Base-by-base conservation (phyloP, 2,113 vertebrate genomes). In the Gallinago paraguaiae region DNA sequence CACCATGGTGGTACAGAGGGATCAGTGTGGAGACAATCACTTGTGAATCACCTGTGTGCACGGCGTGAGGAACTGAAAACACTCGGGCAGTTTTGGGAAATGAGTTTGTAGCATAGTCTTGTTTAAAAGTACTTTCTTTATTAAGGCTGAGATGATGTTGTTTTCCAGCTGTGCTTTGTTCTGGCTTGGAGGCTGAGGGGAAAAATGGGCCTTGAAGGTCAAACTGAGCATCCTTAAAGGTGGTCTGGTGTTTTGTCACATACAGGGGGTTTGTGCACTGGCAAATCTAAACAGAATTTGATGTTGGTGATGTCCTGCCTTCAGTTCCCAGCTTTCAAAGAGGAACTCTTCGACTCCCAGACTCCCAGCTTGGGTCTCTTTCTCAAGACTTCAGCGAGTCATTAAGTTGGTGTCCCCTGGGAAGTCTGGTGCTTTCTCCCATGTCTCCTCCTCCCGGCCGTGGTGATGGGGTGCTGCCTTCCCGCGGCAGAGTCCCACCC, bases 361-460 rank as follows among this genome's bases (percentile, higher is more conserved):
- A 13, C 43, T 50, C 31, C 28, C 18, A 19, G 57, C 69, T 67
- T 45, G 35, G n/a, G 1, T 30, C 33, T 24, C 12, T 50, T 37
- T 22, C 77, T 74, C 2, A 1, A 45, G 50, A 10, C 43, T 48
- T 46, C 75, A 43, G 33, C 16, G 2, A 13, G 48, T 27, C 50
- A 3, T 8, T 20, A 30, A 25, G 30, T 54, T 43, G 3, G 28
- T 23, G 50, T 16, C 65, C 1, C 1, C 46, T 45, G 30, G 33
- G 3, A 14, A 18, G 48, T 10, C 53, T 31, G 69, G 16, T 0
- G 3, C 75, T 50, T 65, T 24, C 46, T 65, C 45, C 1, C 0
- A 0, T 48, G 0, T 13, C 0, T 0, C 33, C 84, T 69, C 22
- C 1, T 1, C 2, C 6, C 31, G 60, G 59, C 46, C 0, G 0